A percentile compares a stretch with the other conserved stretches of the same genome.
Evolutionary conservation across 2,797 vertebrate species (phyloP).

Genomic region (Hoplostethus mediterraneus): DNA sequence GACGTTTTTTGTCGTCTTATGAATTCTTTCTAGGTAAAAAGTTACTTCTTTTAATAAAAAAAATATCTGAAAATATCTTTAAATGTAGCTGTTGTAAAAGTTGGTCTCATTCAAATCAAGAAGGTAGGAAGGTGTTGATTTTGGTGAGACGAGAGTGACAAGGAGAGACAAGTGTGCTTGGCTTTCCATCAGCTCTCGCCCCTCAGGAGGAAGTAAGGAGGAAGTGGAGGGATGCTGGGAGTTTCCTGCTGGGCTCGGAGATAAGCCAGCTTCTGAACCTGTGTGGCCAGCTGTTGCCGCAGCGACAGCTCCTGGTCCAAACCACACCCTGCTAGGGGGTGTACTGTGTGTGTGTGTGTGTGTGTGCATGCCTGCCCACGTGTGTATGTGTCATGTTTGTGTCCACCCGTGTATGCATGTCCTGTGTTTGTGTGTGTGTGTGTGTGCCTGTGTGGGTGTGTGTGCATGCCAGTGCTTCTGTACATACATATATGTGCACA

Average conservation of each 20-base stretch:
- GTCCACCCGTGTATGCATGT: neutral
- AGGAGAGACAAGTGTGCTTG: neutral
- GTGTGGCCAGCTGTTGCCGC: constrained; percentile 69
- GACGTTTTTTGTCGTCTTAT: no score
- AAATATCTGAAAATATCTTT: no score
- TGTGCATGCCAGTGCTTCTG: neutral
- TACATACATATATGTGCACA: no score
- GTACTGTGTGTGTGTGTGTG: constrained; percentile 11
- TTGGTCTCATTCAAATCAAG: neutral
- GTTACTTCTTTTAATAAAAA: no score
- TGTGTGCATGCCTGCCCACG: neutral
- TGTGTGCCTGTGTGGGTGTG: neutral
- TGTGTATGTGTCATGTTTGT: neutral
- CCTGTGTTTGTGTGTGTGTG: neutral
- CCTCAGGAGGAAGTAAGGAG: constrained; percentile 53
- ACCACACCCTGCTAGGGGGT: constrained; percentile 40
- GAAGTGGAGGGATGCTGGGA: constrained; percentile 63
- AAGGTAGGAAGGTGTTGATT: neutral
- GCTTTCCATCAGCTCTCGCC: constrained; percentile 33
- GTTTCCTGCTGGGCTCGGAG: constrained; percentile 61
- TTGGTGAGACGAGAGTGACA: neutral
- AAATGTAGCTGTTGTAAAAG: no score
- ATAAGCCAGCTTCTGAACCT: constrained; percentile 60
- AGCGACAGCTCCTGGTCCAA: constrained; percentile 45
- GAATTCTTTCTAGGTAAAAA: no score